Evolutionary conservation across 2,113 vertebrate genomes (phyloP), one percentile per base, ranked within the genome.

Genomic region (Semnornis frantzii): DNA sequence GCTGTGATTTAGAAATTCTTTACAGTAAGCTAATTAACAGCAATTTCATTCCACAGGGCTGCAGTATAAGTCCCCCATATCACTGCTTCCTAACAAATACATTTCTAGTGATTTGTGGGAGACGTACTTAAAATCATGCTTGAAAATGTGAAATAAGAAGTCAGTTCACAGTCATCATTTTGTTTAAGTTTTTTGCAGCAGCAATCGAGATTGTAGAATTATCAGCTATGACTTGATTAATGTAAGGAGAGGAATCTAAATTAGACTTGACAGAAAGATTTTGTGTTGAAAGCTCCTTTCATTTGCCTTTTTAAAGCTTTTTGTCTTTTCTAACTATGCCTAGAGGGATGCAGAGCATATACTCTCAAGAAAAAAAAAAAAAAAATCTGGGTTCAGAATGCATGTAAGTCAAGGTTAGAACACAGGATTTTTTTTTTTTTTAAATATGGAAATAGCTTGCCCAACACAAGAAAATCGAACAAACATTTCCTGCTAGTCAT

Each of bases 51-150:
- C 31, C 27, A 70, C 6, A 83, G 9, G 23, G 14, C 4, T 63
- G 57, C 10, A 88, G 5, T 44, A 54, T 5, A 48, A 4, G 1
- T 3, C 6, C 2, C 3, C 3, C 3, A 15, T 5, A 70, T 33
- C 9, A 33, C 12, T 54, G 42, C 5, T 52, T 12, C 10, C 9
- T 14, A 70, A 17, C 8, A 48, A 81, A 24, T 12, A 8, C 13
- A 81, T 15, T 14, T 2, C 5, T 83, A 54, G 9, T 63, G 24
- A 66, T 4, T 54, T 54, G 31, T 7, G 4, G 8, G 37, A 88
- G 69, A 8, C 57, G 77, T 78, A 68, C 10, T 34, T 8, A 73
- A 83, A 48, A 42, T 54, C 37, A 44, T 25, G 12, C 13, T 85
- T 75, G 15, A 6, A 81, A 69, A 16, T 42, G 6, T 83, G 17